Base-by-base conservation (phyloP, 1,140 invertebrate genomes). In the Trachelipus rathkii region DNA sequence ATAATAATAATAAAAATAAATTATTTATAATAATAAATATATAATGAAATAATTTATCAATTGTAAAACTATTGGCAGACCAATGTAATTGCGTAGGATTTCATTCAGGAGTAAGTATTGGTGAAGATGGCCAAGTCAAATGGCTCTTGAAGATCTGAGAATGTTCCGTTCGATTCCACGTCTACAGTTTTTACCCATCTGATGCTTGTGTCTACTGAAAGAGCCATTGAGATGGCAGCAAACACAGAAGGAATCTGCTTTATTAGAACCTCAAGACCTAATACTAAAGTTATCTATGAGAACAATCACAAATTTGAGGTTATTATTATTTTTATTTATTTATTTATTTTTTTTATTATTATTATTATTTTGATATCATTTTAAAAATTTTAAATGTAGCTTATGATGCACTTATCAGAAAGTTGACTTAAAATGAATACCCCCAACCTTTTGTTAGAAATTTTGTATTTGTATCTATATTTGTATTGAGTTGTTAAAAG, bases 41-140 rank as follows among this genome's bases (percentile, higher is more conserved):
- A n/a, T n/a, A n/a, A n/a, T n/a, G n/a, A n/a, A n/a, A n/a, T n/a
- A n/a, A n/a, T n/a, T n/a, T n/a, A n/a, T n/a, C n/a, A n/a, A n/a
- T n/a, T 60, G 50, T 19, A 8, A 15, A 15, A 15, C 50, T 45
- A n/a, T n/a, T 71, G 76, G 15, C 76, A 98, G 87, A 94, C 94
- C 0, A 98, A 99, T 85, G 92, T 96, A 0, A 99, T 85, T 96
- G 98, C 85, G 93, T 90, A 80, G 90, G 90, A 13, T 71, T 96
- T 10, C 97, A 99, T 86, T 95, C 93, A 85, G 97, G 97, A 74
- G 91, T 98, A 43, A 97, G 95, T 81, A 90, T 90, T 83, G 89
- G 89, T 85, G 96, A 98, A 86, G 97, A 99, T 87, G 97, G 97
- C 7, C 97, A n/a, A 97, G 94, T 71, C 97, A 99, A 87, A 99